Evolutionary conservation across 23 tunicate genomes (phyloP).

Genomic region (Trididemnum nubilum): DNA sequence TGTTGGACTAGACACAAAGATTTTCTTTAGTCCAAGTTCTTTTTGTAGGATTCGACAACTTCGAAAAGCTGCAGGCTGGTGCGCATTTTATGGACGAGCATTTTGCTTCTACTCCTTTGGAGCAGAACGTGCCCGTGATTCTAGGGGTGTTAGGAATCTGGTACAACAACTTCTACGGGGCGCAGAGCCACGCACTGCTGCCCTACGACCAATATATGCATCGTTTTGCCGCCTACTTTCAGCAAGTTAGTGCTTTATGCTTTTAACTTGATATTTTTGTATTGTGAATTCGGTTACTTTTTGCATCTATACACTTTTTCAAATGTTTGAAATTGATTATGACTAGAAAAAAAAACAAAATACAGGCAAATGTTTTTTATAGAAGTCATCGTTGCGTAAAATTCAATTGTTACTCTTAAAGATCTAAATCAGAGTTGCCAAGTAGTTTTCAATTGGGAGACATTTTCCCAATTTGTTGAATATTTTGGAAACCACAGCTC

Average conservation of each 20-base stretch:
- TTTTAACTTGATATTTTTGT: not conserved
- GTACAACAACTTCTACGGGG: conserved; percentile 96
- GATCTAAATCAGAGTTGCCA: no score
- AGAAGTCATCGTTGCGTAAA: no score
- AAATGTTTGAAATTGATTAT: no score
- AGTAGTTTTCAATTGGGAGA: no score
- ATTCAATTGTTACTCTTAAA: no score
- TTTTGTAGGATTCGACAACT: conserved; percentile 80
- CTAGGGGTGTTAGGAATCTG: conserved; percentile 90
- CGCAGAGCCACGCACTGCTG: conserved; percentile 95
- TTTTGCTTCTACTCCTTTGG: conserved; percentile 64
- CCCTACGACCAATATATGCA: conserved; percentile 99
- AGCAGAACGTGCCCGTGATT: conserved; percentile 76
- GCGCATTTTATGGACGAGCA: conserved; percentile 97
- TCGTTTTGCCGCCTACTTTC: conserved; percentile 98
- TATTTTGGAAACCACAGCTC: no score
- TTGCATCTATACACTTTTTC: not conserved
- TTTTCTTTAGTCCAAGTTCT: no score
- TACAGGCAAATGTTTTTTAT: no score
- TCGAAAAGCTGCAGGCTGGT: conserved; percentile 76
- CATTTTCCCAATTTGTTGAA: no score
- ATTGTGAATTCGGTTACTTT: no score
- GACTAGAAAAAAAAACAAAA: no score
- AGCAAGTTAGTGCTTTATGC: conserved; percentile 62
- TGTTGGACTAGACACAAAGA: no score